Evolutionary conservation across 2,113 vertebrate species (phyloP).

Genomic region (Glaucomys volans): DNA sequence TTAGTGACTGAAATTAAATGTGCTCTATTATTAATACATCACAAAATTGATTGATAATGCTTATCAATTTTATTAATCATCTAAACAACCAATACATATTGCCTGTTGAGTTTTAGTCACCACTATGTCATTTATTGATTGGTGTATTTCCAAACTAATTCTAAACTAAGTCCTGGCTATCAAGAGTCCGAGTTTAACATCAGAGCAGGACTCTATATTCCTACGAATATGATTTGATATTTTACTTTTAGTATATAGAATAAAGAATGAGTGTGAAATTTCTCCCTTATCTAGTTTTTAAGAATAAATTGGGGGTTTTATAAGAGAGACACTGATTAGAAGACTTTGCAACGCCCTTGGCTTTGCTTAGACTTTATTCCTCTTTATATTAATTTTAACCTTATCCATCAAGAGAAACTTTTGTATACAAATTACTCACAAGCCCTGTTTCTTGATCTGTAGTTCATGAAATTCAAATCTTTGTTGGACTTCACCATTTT

Average conservation of each 20-base stretch:
- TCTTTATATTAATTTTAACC: neutral
- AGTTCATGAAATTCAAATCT: neutral
- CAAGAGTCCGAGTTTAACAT: neutral
- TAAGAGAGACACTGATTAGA: neutral
- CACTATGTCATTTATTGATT: neutral
- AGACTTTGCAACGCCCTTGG: neutral
- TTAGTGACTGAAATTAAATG: neutral
- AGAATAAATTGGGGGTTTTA: neutral
- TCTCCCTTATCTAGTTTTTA: neutral
- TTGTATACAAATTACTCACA: neutral
- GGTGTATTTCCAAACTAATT: neutral
- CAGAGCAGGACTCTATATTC: neutral
- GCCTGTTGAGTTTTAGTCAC: neutral
- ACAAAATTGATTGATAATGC: neutral
- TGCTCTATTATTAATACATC: neutral
- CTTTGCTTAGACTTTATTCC: neutral
- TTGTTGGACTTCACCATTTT: neutral
- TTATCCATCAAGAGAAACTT: neutral
- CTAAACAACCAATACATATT: neutral
- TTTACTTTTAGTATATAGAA: neutral
- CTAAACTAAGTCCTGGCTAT: neutral
- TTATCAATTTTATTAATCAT: neutral
- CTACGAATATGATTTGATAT: neutral
- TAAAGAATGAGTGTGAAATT: neutral
- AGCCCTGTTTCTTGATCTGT: neutral